Percentiles rank a stretch among this genome's conserved stretches.
phyloP scores from a whole-genome alignment of 2,888 invertebrate species.

The Slavum lentiscoides region DNA sequence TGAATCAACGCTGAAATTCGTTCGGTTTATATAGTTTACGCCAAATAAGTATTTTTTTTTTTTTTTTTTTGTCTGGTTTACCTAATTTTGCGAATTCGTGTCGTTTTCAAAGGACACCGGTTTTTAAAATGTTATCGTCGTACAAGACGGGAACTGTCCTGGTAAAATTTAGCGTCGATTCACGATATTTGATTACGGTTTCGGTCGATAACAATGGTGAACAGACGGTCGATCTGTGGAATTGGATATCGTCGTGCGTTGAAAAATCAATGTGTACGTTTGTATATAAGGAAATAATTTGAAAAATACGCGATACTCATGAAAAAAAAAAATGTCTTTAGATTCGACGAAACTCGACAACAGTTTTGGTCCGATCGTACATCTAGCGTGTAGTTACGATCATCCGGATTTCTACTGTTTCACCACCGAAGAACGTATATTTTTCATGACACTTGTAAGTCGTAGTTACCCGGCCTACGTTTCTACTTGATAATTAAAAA shows the following conservation, averaged over 20 bases:
- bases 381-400: slow-evolving; percentile 2
- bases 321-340: neutral
- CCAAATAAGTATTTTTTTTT: too few relatives aligned
- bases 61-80: too few relatives aligned
- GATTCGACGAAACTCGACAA: slow-evolving; percentile 16
- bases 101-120: slow-evolving; percentile 11
- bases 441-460: slow-evolving; percentile 34
- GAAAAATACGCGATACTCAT: neutral
- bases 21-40: too few relatives aligned
- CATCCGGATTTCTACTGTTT: slow-evolving; percentile 31
- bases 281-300: neutral
- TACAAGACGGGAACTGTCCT: neutral
- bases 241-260: neutral
- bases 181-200: slow-evolving; percentile 30
- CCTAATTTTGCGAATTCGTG: neutral
- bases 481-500: neutral
- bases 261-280: slow-evolving; percentile 11
- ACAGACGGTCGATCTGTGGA: slow-evolving; percentile 27
- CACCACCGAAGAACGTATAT: slow-evolving; percentile 10
- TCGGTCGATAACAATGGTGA: neutral
- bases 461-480: too few relatives aligned
- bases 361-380: neutral
- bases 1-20: too few relatives aligned
- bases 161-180: slow-evolving; percentile 32
- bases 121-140: neutral